Evolutionary conservation across 2,113 vertebrate species (phyloP).

Genomic region (Nanger granti): DNA sequence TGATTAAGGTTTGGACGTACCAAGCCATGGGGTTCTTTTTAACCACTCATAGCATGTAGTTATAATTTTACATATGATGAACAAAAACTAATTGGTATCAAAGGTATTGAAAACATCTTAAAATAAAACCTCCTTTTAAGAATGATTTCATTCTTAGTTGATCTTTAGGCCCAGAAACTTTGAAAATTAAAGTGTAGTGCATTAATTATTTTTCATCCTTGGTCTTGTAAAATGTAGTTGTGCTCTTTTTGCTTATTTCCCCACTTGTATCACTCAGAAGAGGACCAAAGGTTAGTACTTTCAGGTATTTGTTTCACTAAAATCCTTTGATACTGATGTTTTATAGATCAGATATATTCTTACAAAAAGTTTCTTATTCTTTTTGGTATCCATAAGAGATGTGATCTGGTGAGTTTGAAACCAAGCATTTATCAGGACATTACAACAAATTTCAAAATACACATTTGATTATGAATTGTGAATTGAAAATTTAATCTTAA

Average conservation of each 20-base stretch:
- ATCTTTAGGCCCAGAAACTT: conserved; percentile 10
- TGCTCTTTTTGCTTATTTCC: neutral
- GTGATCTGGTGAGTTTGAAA: neutral
- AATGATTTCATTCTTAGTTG: neutral
- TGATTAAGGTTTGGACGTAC: conserved; percentile 68
- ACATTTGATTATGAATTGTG: conserved; percentile 20
- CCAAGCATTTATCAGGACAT: neutral
- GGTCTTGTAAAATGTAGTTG: neutral
- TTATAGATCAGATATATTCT: neutral
- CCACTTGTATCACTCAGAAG: neutral
- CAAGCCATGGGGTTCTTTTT: conserved; percentile 53
- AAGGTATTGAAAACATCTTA: conserved; percentile 41
- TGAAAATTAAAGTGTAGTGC: neutral
- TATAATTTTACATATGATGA: conserved; percentile 49
- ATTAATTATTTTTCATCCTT: conserved; percentile 24
- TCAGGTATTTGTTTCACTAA: conserved; percentile 6
- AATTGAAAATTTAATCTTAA: neutral
- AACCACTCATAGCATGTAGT: neutral
- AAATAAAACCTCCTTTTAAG: conserved; percentile 42
- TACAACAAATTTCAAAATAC: conserved; percentile 13
- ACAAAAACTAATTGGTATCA: conserved; percentile 47
- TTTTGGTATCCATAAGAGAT: neutral
- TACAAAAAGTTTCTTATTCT: neutral
- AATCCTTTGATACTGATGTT: conserved; percentile 6
- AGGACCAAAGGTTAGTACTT: neutral